phyloP scores from a whole-genome alignment of 1,140 invertebrate genomes.

The Varroa destructor region DNA sequence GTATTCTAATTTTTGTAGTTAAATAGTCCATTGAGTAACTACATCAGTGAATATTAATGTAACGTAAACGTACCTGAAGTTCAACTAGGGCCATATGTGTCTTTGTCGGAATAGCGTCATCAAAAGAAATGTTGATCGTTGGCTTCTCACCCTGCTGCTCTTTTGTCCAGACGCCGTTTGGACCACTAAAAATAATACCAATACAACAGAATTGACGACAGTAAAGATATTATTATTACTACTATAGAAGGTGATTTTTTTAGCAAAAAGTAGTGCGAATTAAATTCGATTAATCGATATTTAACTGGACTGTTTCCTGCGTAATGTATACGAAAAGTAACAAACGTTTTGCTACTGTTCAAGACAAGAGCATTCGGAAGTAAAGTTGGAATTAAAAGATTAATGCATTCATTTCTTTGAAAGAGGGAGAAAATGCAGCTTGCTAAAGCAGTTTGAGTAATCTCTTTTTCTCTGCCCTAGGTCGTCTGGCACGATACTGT shows the following conservation, averaged over 20 bases:
- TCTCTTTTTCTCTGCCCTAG: too few species aligned
- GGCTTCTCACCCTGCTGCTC: conserved; percentile 82
- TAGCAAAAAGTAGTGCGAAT: neutral
- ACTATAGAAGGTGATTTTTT: neutral
- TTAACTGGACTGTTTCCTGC: too few species aligned
- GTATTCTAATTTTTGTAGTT: too few species aligned
- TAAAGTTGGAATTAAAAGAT: conserved; percentile 15
- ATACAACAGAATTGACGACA: conserved; percentile 31
- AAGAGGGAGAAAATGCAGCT: neutral
- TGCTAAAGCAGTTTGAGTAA: too few species aligned
- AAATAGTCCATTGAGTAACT: too few species aligned
- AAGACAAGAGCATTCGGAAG: neutral
- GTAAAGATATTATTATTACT: conserved; percentile 24
- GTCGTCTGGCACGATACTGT: too few species aligned
- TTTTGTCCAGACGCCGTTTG: conserved; percentile 94
- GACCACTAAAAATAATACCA: conserved; percentile 53
- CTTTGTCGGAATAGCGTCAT: conserved; percentile 75
- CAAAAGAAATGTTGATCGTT: conserved; percentile 59
- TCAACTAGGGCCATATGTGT: conserved; percentile 84
- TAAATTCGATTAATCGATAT: too few species aligned
- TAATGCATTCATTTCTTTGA: conserved; percentile 26
- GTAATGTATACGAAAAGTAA: too few species aligned
- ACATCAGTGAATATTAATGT: too few species aligned
- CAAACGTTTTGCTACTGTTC: too few species aligned
- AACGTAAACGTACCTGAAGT: conserved; percentile 49